Base-by-base conservation (phyloP, 2,888 invertebrate genomes). In the Gerris lacustris region DNA sequence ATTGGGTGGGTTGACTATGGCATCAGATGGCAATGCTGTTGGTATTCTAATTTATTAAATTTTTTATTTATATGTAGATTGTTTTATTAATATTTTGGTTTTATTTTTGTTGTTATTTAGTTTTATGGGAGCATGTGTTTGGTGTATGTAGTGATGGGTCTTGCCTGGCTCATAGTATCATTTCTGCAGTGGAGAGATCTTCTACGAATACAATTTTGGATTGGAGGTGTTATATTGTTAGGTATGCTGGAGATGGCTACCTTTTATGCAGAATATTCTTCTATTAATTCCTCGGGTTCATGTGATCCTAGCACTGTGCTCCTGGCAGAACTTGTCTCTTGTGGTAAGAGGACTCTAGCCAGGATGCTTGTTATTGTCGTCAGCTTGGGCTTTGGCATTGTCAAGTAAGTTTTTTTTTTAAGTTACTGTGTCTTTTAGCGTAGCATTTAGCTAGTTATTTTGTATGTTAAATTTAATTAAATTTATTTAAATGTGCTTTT, bases 341-440 rank as follows among this genome's bases (percentile, higher is more conserved):
- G 94, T 78, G 88, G 90, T 7, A 97, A 97, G 82, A 83, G 96
- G 69, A 92, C 95, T 0, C 83, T 97, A 75, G 93, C 96, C 0
- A 84, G 96, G 75, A 94, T 96, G 90, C 83, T 97, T 70, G 94
- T 96, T 75, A 91, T 97, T 72, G 94, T 96, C 72, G 96, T 96
- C 73, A 94, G 94, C 74, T 84, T 96, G 67, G 96, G 96, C 67
- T 96, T 95, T 82, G 96, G 96, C 67, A 95, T 96, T 77, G 95
- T 96, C 75, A 96, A 95, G 91, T 91, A 79, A 84, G 88, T 84
- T 62, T 11, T 55, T 55, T 55, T 55, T 55, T 55, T 55, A 9
- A 55, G 55, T 55, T 55, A 11, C 11, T 55, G 9, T 55, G 55
- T 31, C 31, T 31, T 31, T 31, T 31, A 31, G 31, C 4, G 31